Evolutionary conservation across 2,797 vertebrate species (phyloP).

Genomic region (Uromys caudimaculatus): DNA sequence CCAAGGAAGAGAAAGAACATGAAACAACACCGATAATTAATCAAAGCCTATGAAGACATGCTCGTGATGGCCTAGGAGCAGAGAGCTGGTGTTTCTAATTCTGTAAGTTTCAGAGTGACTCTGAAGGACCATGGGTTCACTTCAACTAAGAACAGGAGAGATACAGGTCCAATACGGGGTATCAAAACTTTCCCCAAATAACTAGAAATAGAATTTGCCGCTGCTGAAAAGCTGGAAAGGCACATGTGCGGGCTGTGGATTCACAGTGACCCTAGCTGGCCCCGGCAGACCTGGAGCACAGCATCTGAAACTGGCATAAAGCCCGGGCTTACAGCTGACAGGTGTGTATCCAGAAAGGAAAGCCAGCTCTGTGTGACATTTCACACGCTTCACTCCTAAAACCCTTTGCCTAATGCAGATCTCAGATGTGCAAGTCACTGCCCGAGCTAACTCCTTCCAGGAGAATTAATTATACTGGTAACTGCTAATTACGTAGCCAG

Average conservation of each 20-base stretch:
- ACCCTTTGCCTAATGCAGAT: constrained; percentile 29
- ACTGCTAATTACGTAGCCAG: constrained; percentile 29
- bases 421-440: constrained; percentile 6
- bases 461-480: constrained; percentile 55
- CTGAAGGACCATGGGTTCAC: background rate
- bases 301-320: constrained; percentile 36
- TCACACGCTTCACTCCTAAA: constrained; percentile 22
- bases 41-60: background rate
- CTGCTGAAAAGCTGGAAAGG: background rate
- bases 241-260: background rate
- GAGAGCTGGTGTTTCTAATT: background rate
- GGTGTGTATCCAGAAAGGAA: constrained; percentile 66
- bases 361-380: constrained; percentile 19
- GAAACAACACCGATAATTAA: background rate
- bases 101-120: background rate
- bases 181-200: background rate
- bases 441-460: constrained; percentile 31
- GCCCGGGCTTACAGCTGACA: constrained; percentile 68
- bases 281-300: background rate
- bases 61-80: background rate
- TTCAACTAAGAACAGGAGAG: background rate
- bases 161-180: background rate
- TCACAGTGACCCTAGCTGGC: background rate
- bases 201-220: background rate
- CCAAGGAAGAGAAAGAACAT: background rate